Evolutionary conservation across 1,140 invertebrate species (phyloP).

Genomic region (Ditylenchus dipsaci): DNA sequence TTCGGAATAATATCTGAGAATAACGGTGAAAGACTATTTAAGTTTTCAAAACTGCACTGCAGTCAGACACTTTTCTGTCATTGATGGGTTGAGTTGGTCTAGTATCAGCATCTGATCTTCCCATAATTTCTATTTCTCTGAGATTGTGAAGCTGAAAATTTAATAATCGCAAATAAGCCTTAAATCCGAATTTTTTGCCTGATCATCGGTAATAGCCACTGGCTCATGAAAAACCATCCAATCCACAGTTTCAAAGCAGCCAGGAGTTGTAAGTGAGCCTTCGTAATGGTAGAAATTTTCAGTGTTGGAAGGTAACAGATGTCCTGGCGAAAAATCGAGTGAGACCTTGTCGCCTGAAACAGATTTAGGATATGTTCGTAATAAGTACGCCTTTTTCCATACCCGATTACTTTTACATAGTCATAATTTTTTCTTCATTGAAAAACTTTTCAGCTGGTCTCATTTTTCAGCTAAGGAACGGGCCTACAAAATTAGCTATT

Average conservation of each 20-base stretch:
- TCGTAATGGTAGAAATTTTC: slow-evolving; percentile 68
- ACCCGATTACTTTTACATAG: too few relatives aligned
- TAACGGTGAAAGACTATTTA: too few relatives aligned
- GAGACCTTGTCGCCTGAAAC: not conserved
- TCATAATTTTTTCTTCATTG: too few relatives aligned
- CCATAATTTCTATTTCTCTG: not conserved
- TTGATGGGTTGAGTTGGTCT: slow-evolving; percentile 7
- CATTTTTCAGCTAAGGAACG: too few relatives aligned
- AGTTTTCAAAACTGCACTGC: not conserved
- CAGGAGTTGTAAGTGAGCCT: slow-evolving; percentile 84
- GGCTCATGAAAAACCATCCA: slow-evolving; percentile 78
- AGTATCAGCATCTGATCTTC: slow-evolving; percentile 2
- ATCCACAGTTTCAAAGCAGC: slow-evolving; percentile 78
- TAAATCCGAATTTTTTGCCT: slow-evolving; percentile 21
- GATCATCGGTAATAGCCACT: slow-evolving; percentile 40
- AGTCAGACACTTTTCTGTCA: slow-evolving; percentile 7
- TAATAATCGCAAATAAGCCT: not conserved
- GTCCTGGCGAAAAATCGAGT: not conserved
- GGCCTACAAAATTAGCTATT: too few relatives aligned
- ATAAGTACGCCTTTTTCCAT: too few relatives aligned
- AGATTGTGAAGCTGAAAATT: not conserved
- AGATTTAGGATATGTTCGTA: too few relatives aligned
- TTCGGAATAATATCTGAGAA: too few relatives aligned
- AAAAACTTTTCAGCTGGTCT: too few relatives aligned
- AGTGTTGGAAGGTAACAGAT: slow-evolving; percentile 33